Conservation (phyloP, 2,113 vertebrate species). For the Condylura cristata region DNA sequence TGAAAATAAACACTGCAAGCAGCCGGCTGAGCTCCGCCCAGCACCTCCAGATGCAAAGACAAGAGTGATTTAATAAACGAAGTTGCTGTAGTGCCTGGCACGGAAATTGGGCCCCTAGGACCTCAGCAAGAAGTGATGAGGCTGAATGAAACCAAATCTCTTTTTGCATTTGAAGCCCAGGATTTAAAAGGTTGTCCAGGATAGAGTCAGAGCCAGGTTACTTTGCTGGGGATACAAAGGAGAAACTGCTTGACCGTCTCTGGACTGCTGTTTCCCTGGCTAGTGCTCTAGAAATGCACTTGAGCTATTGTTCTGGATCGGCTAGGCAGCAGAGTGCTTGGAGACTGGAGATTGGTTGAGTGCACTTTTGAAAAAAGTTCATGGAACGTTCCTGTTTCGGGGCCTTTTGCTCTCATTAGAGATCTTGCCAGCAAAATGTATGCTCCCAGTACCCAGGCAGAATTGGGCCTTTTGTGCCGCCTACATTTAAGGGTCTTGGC, state of each 20-base stretch:
- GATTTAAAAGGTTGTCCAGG: not conserved
- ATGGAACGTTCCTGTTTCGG: not conserved
- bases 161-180: not conserved
- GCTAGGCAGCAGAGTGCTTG: not conserved
- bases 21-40: not conserved
- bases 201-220: rapidly evolving
- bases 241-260: not conserved
- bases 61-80: not conserved
- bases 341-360: not conserved
- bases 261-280: not conserved
- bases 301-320: not conserved
- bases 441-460: not conserved
- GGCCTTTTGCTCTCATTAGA: not conserved
- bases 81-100: not conserved
- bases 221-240: not conserved
- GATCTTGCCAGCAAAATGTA: not conserved
- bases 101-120: not conserved
- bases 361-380: constrained; percentile 1
- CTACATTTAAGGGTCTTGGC: rapidly evolving
- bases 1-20: constrained; percentile 43
- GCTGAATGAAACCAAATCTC: too few species aligned
- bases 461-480: not conserved
- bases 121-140: not conserved
- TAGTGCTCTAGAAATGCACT: not conserved
- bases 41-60: not conserved